These are phyloP conservation scores for Folsomia candida DNA, from an alignment of 2,888 invertebrate genomes.

Conservation along the genomic window DNA sequence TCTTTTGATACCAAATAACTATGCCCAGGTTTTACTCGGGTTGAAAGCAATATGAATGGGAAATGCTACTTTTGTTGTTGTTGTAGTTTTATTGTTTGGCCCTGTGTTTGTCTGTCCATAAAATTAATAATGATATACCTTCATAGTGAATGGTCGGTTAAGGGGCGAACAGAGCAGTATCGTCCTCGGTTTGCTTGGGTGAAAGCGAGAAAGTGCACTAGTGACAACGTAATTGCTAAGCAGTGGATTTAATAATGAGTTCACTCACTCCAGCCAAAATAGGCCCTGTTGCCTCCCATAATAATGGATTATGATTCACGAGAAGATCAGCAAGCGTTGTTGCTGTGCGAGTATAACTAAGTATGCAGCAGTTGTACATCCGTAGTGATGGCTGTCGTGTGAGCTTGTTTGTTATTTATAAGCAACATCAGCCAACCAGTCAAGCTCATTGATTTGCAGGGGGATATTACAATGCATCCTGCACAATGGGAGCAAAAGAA, in stretches of 20 bases:
- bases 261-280: background rate
- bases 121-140: too few relatives aligned
- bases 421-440: background rate
- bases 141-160: too few relatives aligned
- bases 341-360: background rate
- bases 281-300: background rate
- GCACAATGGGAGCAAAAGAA: too few relatives aligned
- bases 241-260: background rate
- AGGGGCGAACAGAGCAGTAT: too few relatives aligned
- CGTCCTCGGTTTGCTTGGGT: background rate
- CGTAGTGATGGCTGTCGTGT: too few relatives aligned
- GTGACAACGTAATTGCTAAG: conserved; percentile 3
- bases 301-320: background rate
- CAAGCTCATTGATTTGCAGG: background rate
- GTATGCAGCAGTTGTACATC: too few relatives aligned
- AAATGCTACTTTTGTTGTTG: too few relatives aligned
- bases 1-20: too few relatives aligned
- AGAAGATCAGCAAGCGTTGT: background rate
- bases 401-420: background rate
- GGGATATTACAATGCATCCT: background rate
- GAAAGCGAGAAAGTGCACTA: background rate
- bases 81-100: too few relatives aligned
- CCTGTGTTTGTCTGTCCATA: too few relatives aligned
- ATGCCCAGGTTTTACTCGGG: too few relatives aligned
- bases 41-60: too few relatives aligned